Conservation (phyloP, 1,140 invertebrate genomes). For the Dryas iulia region DNA sequence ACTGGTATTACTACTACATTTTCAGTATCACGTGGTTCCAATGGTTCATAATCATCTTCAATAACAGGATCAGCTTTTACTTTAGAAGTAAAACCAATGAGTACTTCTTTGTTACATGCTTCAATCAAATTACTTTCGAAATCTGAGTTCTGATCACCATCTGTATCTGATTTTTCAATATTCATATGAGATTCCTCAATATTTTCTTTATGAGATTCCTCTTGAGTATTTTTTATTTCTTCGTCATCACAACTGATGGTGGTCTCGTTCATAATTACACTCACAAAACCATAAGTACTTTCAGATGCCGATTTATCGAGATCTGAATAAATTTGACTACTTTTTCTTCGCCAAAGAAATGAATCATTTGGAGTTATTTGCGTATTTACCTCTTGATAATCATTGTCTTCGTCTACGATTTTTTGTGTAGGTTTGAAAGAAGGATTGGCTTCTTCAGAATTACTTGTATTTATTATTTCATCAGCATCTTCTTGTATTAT, state of each 20-base stretch:
- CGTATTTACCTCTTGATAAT: constrained; percentile 56
- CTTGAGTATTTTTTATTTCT: constrained; percentile 24
- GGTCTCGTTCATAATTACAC: constrained; percentile 49
- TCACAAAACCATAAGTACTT: constrained; percentile 59
- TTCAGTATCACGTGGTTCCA: constrained; percentile 61
- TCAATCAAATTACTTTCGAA: constrained; percentile 75
- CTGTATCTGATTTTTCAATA: constrained; percentile 37
- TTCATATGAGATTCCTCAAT: constrained; percentile 47
- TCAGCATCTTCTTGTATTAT: constrained; percentile 71
- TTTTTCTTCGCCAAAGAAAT: constrained; percentile 76
- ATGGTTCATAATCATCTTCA: constrained; percentile 75
- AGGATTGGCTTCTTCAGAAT: constrained; percentile 15
- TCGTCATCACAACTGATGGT: constrained; percentile 40
- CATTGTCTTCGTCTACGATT: constrained; percentile 39
- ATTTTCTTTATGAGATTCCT: constrained; percentile 42
- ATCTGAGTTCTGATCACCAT: constrained; percentile 52
- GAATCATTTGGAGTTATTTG: constrained; percentile 75
- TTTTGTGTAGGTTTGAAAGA: constrained; percentile 11
- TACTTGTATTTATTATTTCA: constrained; percentile 33
- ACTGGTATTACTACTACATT: constrained; percentile 57
- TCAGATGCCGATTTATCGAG: constrained; percentile 59
- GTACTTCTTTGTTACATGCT: constrained; percentile 71
- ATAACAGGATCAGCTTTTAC: constrained; percentile 45
- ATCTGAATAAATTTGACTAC: constrained; percentile 65
- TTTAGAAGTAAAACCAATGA: constrained; percentile 62